Conservation (phyloP, 2,888 invertebrate species). For the Caenorhabditis angaria region DNA sequence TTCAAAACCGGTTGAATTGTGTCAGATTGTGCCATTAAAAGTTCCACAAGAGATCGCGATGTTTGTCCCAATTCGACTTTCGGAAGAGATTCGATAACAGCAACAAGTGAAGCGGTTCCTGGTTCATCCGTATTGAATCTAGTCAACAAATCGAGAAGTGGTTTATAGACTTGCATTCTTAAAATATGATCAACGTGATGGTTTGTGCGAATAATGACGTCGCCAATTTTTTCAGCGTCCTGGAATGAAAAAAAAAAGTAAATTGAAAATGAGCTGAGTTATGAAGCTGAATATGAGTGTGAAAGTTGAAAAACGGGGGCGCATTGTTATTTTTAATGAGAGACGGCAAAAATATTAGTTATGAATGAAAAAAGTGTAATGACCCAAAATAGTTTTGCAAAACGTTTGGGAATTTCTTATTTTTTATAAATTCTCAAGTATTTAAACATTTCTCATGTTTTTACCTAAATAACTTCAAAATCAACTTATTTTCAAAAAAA, state of each 20-base stretch:
- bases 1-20: conserved; percentile 64
- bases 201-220: conserved; percentile 22
- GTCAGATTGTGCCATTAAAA: conserved; percentile 57
- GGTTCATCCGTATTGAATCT: conserved; percentile 39
- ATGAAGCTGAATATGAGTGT: too few species aligned
- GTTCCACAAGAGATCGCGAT: conserved; percentile 68
- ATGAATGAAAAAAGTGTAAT: too few species aligned
- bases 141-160: conserved; percentile 32
- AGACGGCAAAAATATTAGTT: too few species aligned
- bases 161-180: conserved; percentile 36
- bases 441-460: too few species aligned
- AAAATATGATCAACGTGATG: conserved; percentile 42
- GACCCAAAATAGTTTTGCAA: too few species aligned
- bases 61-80: conserved; percentile 63
- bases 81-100: conserved; percentile 59
- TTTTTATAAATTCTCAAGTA: too few species aligned
- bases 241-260: not conserved
- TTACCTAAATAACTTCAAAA: too few species aligned
- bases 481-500: too few species aligned
- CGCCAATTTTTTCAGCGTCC: conserved; percentile 35
- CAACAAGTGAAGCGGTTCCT: conserved; percentile 55
- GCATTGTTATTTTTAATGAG: too few species aligned
- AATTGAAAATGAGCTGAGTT: too few species aligned
- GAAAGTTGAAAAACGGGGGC: too few species aligned
- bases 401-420: too few species aligned